Evolutionary conservation across 2,113 vertebrate species (phyloP).

Genomic region (Silurus glanis): DNA sequence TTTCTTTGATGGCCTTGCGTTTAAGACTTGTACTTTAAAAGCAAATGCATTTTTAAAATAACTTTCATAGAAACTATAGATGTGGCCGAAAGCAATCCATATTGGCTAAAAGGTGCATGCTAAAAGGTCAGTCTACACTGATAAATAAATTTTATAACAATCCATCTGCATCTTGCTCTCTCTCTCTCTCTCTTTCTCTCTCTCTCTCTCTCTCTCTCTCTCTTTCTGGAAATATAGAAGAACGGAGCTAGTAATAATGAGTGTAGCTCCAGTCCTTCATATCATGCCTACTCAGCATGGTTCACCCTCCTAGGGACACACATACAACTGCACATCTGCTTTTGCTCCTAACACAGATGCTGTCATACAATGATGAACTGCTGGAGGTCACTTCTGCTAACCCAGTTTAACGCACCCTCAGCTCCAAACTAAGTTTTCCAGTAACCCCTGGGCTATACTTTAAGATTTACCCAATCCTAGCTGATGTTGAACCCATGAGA

Average conservation of each 20-base stretch:
- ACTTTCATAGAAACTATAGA: neutral
- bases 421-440: neutral
- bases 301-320: conserved; percentile 35
- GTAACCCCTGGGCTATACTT: neutral
- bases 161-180: neutral
- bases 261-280: conserved; percentile 41
- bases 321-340: conserved; percentile 43
- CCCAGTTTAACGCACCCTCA: conserved; percentile 27
- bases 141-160: conserved; percentile 31
- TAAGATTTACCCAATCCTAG: neutral
- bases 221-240: conserved; percentile 6
- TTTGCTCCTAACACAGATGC: conserved; percentile 23
- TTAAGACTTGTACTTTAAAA: neutral
- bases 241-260: conserved; percentile 40
- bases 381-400: conserved; percentile 36
- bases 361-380: conserved; percentile 35
- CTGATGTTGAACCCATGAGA: neutral
- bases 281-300: conserved; percentile 49
- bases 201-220: conserved; percentile 7
- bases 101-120: neutral
- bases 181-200: conserved; percentile 6
- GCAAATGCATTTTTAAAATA: neutral
- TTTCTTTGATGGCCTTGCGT: neutral
- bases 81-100: neutral
- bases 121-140: neutral